Percentiles rank a stretch among this genome's conserved stretches.
These are phyloP conservation scores for Ramphastos sulfuratus DNA, from an alignment of 2,113 vertebrate genomes.

Conservation along the genomic window DNA sequence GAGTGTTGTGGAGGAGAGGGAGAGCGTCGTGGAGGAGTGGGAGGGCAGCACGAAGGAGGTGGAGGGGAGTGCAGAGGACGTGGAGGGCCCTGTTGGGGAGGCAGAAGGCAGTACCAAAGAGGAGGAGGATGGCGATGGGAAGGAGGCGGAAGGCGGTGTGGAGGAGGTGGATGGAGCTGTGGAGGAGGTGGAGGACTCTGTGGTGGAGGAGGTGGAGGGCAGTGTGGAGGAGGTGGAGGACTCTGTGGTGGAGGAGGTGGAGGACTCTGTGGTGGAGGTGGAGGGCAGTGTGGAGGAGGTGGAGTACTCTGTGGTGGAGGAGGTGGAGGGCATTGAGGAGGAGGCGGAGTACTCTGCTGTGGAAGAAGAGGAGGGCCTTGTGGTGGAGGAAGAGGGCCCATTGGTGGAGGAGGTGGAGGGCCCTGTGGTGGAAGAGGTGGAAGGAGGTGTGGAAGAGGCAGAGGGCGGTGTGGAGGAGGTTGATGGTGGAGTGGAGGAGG, in stretches of 20 bases:
- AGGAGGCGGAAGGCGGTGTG: background rate
- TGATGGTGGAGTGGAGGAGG: background rate
- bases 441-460: background rate
- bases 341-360: background rate
- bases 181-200: background rate
- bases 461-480: rapidly evolving
- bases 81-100: background rate
- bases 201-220: background rate
- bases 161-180: background rate
- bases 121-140: background rate
- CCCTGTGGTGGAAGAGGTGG: background rate
- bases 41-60: too few species aligned
- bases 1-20: too few species aligned
- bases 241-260: background rate
- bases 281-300: background rate
- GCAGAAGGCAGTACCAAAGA: background rate
- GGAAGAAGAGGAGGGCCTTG: too few species aligned
- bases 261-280: background rate
- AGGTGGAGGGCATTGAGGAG: background rate
- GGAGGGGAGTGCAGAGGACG: too few species aligned
- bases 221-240: rapidly evolving
- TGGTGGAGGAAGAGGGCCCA: background rate
- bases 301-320: rapidly evolving
- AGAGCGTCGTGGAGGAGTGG: too few species aligned
- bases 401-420: too few species aligned